Percentiles rank a stretch among this genome's conserved stretches.
Conservation (phyloP, 2,888 invertebrate genomes). For the Oconnorella tubifera region DNA sequence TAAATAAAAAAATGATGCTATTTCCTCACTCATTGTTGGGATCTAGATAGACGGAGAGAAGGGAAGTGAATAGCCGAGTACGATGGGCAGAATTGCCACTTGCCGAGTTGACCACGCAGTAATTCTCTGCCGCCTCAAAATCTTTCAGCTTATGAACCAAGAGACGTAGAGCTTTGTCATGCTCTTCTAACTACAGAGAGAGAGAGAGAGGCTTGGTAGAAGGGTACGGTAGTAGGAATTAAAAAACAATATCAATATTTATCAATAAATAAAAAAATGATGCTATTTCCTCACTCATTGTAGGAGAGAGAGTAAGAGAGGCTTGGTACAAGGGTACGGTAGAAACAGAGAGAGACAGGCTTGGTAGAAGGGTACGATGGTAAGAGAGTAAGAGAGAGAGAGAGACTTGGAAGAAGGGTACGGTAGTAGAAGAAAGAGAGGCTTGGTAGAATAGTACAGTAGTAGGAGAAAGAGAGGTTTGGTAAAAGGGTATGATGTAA, state of each 20-base stretch:
- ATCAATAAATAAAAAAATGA: slow-evolving; percentile 3
- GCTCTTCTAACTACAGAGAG: no score
- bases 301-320: no score
- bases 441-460: no score
- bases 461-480: slow-evolving; percentile 60
- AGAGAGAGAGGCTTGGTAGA: no score
- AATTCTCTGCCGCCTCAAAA: slow-evolving; percentile 59
- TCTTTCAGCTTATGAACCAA: slow-evolving; percentile 59
- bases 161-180: slow-evolving; percentile 59
- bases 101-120: slow-evolving; percentile 57
- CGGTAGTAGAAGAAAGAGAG: slow-evolving; percentile 58
- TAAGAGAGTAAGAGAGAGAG: slow-evolving; percentile 46
- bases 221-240: no score
- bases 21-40: slow-evolving; percentile 51
- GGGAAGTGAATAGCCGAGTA: slow-evolving; percentile 55
- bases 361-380: slow-evolving; percentile 54
- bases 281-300: slow-evolving; percentile 46
- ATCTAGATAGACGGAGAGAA: slow-evolving; percentile 57
- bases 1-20: slow-evolving; percentile 1
- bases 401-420: slow-evolving; percentile 59
- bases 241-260: slow-evolving; percentile 10
- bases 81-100: slow-evolving; percentile 49
- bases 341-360: slow-evolving; percentile 56
- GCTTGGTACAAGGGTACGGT: no score
- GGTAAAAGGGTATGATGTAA: slow-evolving; percentile 61